Evolutionary conservation across 2,797 vertebrate species (phyloP), one percentile per base, ranked within the genome.

Genomic region (Lagodon rhomboides): DNA sequence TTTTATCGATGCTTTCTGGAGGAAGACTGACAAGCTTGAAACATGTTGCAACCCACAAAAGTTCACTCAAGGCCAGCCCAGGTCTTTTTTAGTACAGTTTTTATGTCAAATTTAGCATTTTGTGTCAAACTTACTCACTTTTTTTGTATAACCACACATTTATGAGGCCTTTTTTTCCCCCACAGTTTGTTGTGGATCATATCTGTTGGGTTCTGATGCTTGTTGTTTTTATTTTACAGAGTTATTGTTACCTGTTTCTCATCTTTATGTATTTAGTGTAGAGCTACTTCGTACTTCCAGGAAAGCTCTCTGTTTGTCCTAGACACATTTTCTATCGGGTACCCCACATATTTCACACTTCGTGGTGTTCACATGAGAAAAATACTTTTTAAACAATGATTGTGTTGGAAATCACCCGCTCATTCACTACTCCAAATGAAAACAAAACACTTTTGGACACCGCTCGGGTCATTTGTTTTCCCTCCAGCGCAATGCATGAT

Each of bases 1-100:
- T 27, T 73, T 73, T 27, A 62, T 79, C 20, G 68, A 30, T 27
- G 8, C 46, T 46, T 12, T 44, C 20, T 38, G 27, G 22, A 30
- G 54, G 54, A 44, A 50, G 10, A 63, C 3, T 5, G 1, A 18
- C 20, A 41, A 22, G 17, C 43, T 20, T 25, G 6, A 41, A 77
- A 50, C 49, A 58, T 12, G 3, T 2, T 12, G 10, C 11, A 49
- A 3, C 43, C 4, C 9, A 12, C 0, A 12, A 11, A 1, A 17
- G 44, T 12, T 59, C 4, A 34, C 30, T 34, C 30, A 34, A 34
- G 6, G 30, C 3, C 16, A 27, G 27, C 10, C 18, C 4, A 30
- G 10, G 15, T 9, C 18, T 62, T 22, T 22, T 9, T n/a, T 22
- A 18, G n/a, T 27, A 30, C 3, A 6, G 34, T 15, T 68, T 44